A percentile compares a stretch with the other conserved stretches of the same genome.
Conservation (phyloP, 2,888 invertebrate genomes). For the Empis livida region DNA sequence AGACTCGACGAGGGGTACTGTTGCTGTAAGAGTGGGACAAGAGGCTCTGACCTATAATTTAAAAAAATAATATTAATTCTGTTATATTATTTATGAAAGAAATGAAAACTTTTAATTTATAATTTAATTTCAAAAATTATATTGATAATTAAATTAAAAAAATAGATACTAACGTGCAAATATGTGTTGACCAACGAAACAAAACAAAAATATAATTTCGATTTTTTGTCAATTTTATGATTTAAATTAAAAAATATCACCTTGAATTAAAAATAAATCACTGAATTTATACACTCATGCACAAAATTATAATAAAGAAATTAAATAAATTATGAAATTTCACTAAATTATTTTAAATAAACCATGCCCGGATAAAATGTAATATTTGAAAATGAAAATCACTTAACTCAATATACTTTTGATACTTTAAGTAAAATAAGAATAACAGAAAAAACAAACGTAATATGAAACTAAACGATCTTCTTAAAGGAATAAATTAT, state of each 20-base stretch:
- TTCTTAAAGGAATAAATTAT: no score
- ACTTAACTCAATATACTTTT: no score
- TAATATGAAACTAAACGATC: no score
- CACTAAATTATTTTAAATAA: no score
- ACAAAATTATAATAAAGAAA: background rate
- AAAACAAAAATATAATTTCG: background rate
- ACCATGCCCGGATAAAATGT: no score
- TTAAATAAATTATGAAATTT: background rate
- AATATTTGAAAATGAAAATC: no score
- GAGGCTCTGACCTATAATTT: conserved; percentile 33
- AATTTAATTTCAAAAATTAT: background rate
- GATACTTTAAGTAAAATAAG: no score
- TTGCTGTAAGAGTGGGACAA: conserved; percentile 37
- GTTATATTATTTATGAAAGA: background rate
- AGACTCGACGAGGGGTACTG: conserved; percentile 36
- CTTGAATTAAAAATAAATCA: background rate
- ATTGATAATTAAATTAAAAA: conserved; percentile 1
- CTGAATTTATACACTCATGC: background rate
- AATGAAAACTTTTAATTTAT: no score
- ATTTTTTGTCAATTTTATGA: conserved; percentile 1
- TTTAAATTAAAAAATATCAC: conserved; percentile 1
- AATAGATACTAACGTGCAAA: conserved; percentile 8
- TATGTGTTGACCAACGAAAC: background rate
- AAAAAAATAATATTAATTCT: background rate
- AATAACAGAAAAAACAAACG: no score